Percentiles rank a stretch among this genome's conserved stretches.
Conservation (phyloP, 2,888 invertebrate species). For the Elmis aenea region DNA sequence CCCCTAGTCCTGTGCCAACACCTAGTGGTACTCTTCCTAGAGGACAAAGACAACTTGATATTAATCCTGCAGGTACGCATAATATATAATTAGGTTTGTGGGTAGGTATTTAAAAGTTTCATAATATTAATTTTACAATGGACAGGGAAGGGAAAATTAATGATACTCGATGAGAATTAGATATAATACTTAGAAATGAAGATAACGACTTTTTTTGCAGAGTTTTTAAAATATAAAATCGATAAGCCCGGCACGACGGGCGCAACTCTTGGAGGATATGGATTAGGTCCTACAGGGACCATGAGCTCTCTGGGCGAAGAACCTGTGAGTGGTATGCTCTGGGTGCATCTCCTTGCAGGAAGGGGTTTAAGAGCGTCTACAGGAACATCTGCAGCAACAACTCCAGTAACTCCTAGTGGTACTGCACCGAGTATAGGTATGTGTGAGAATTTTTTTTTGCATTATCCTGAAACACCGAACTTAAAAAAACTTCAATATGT, state of each 20-base stretch:
- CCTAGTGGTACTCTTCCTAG: constrained; percentile 73
- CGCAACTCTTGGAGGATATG: constrained; percentile 18
- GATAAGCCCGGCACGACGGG: constrained; percentile 61
- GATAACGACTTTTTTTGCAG: constrained; percentile 46
- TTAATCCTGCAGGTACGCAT: constrained; percentile 88
- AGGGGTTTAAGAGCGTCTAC: constrained; percentile 75
- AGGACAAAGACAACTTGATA: constrained; percentile 72
- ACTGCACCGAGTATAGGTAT: constrained; percentile 45
- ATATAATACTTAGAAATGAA: too few relatives aligned
- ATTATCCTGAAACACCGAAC: too few relatives aligned
- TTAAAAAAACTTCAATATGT: too few relatives aligned
- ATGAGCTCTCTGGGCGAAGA: constrained; percentile 47
- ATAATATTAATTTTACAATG: too few relatives aligned
- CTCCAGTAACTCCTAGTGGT: constrained; percentile 61
- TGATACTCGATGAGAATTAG: too few relatives aligned
- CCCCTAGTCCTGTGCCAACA: constrained; percentile 70
- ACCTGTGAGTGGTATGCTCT: constrained; percentile 78
- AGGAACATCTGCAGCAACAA: constrained; percentile 64
- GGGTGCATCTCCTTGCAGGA: constrained; percentile 86
- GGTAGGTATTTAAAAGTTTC: constrained; percentile 23
- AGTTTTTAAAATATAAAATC: constrained; percentile 87
- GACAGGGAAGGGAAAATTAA: too few relatives aligned
- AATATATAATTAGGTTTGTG: too few relatives aligned
- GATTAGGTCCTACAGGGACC: constrained; percentile 24
- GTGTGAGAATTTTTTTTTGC: too few relatives aligned